phyloP scores from a whole-genome alignment of 1,140 invertebrate species.

The Bombus sylvicola region DNA sequence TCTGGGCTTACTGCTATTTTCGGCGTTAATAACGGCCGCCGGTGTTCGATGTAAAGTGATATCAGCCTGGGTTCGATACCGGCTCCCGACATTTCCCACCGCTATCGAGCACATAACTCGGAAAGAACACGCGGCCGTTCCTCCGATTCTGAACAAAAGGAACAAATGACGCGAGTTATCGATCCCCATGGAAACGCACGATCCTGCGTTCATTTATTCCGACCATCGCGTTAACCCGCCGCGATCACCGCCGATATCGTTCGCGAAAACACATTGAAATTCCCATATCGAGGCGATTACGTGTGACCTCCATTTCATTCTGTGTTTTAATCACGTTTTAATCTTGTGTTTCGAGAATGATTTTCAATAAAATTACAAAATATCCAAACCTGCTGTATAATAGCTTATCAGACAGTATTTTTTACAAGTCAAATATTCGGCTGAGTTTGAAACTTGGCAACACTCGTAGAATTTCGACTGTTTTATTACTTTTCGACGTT shows the following conservation, averaged over 20 bases:
- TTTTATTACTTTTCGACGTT: neutral
- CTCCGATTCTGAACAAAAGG: constrained; percentile 19
- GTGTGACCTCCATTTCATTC: neutral
- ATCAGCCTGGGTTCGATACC: constrained; percentile 4
- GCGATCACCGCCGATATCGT: neutral
- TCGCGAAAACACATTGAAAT: neutral
- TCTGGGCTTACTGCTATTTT: constrained; percentile 6
- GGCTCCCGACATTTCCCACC: neutral
- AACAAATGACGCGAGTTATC: constrained; percentile 33
- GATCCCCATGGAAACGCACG: constrained; percentile 11
- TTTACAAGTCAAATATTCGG: neutral
- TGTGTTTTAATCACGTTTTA: neutral
- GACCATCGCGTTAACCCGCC: neutral
- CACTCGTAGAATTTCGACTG: too few species aligned
- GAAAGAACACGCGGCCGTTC: constrained; percentile 4
- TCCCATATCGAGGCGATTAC: neutral
- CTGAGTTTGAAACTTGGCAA: neutral
- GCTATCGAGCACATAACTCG: constrained; percentile 18
- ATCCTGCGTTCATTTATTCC: neutral
- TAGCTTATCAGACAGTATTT: neutral
- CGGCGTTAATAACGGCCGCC: constrained; percentile 16
- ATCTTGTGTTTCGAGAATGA: neutral
- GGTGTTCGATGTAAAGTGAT: neutral
- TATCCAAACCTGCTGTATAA: too few species aligned
- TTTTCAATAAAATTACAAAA: too few species aligned